Conservation (phyloP, 2,113 vertebrate species). For the Emydocephalus ijimae region DNA sequence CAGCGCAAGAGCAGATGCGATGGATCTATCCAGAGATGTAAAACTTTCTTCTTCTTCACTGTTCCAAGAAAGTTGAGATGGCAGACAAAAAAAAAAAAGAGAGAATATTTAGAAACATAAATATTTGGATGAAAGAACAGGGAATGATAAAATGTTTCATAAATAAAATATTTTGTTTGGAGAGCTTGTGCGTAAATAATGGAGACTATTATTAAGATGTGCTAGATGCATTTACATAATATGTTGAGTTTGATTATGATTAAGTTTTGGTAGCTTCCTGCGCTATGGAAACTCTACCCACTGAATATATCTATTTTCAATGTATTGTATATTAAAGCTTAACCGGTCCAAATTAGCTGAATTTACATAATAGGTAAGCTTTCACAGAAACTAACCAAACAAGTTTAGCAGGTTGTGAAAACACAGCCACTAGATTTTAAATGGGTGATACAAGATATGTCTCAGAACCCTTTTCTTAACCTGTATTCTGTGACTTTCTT, state of each 20-base stretch:
- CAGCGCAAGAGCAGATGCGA: conserved; percentile 72
- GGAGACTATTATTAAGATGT: neutral
- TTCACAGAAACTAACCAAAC: neutral
- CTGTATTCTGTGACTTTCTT: rapidly evolving
- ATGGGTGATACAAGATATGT: neutral
- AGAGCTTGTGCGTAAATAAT: neutral
- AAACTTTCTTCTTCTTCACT: conserved; percentile 73
- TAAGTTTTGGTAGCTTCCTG: neutral
- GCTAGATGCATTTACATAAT: neutral
- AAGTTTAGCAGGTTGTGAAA: neutral
- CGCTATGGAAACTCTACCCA: neutral
- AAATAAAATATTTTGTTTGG: neutral
- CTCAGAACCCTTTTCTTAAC: neutral
- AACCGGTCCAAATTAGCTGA: neutral
- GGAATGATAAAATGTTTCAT: neutral
- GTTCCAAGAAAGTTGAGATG: neutral
- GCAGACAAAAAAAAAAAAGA: neutral
- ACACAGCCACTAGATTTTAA: neutral
- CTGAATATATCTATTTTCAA: neutral
- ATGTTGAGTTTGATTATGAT: neutral
- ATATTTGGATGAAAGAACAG: neutral
- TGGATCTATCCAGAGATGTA: conserved; percentile 63
- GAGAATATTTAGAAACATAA: neutral
- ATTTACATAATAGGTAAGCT: neutral
- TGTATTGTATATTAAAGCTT: neutral